These are phyloP conservation scores for Cyphomyrmex costatus DNA, from an alignment of 1,140 invertebrate species.

Conservation along the genomic window DNA sequence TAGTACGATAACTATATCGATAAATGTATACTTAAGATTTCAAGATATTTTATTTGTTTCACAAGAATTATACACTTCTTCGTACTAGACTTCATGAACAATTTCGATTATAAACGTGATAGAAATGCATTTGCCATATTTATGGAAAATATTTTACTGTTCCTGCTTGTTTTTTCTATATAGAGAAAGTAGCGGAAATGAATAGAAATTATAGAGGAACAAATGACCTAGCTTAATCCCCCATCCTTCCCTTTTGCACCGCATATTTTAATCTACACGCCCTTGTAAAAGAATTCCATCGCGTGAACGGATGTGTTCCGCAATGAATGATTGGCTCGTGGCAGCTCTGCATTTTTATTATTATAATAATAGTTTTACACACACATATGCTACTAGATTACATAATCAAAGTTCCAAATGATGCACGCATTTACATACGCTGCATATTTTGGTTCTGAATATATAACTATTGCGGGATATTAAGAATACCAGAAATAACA, in stretches of 20 bases:
- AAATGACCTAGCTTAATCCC: slow-evolving; percentile 13
- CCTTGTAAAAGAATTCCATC: slow-evolving; percentile 57
- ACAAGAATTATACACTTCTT: neutral
- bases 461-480: neutral
- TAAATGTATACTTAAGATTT: neutral
- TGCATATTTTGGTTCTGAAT: neutral
- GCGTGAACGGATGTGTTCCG: slow-evolving; percentile 66
- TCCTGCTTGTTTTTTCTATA: slow-evolving; percentile 5
- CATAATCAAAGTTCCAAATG: slow-evolving; percentile 8
- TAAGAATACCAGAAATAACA: neutral
- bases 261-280: slow-evolving; percentile 43
- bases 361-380: slow-evolving; percentile 43
- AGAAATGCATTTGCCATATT: neutral
- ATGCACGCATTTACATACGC: neutral
- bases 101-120: neutral
- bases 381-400: slow-evolving; percentile 47
- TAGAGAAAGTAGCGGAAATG: slow-evolving; percentile 1
- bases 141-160: neutral
- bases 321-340: slow-evolving; percentile 10
- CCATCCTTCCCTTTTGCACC: neutral
- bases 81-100: neutral
- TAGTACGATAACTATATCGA: neutral
- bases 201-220: slow-evolving; percentile 21
- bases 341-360: slow-evolving; percentile 40
- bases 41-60: neutral